Base-by-base conservation (phyloP, 2,888 invertebrate species). In the Rhamnusium bicolor region DNA sequence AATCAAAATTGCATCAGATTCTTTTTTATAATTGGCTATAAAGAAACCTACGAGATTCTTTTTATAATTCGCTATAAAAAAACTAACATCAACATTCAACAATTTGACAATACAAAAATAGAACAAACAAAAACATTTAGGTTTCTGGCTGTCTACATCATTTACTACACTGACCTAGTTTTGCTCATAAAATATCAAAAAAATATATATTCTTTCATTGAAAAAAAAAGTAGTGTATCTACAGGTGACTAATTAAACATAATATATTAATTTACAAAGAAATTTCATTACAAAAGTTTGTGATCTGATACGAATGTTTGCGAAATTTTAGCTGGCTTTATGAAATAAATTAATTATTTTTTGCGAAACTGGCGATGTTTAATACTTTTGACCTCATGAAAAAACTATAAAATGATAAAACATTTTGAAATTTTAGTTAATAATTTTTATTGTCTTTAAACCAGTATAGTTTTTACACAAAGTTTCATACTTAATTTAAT, bases 261-360 rank as follows among this genome's bases (percentile, higher is more conserved):
- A 32, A n/a, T 14, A 24, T 51, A 12, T 56, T 24, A 27, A 27
- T 27, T 24, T 56, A 2, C n/a, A 27, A 56, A 14, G n/a, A n/a
- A n/a, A 32, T 18, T 32, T 19, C 10, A 32, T 58, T 58, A 29
- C 58, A 29, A 58, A 24, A 58, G 16, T 16, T 14, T 18, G 12
- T 21, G 16, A 29, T 58, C n/a, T 29, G 58, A 58, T 29, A 58
- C 29, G 14, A 32, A 14, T 16, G 32, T 12, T 58, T 58, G 32
- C 32, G 58, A 58, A 58, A 58, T 8, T n/a, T 14, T 14, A n/a
- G 18, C 29, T 14, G 3, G n/a, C n/a, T 21, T 32, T 27, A 10
- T 5, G 58, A 58, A 58, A 58, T 32, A 16, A 32, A 14, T 58
- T 32, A 58, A 58, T 58, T 58, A 58, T 58, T 58, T 32, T 58